Evolutionary conservation across 2,888 invertebrate genomes (phyloP).

Genomic region (Marronus borbonicus): DNA sequence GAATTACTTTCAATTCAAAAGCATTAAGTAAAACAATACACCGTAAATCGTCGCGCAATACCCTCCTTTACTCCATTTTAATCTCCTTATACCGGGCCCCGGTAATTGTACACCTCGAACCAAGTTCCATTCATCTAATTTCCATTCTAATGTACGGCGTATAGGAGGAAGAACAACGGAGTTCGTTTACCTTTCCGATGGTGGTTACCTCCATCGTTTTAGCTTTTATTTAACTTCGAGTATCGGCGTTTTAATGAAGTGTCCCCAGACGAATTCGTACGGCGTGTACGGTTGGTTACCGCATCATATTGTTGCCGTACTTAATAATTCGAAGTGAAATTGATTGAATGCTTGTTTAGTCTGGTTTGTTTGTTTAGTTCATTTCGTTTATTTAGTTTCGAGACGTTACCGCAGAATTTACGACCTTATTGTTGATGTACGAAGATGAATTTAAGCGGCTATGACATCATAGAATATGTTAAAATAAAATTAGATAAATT

Average conservation of each 20-base stretch:
- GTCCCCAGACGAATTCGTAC: background rate
- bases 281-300: background rate
- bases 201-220: background rate
- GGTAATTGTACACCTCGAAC: conserved; percentile 23
- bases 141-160: conserved; percentile 21
- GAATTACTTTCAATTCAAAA: no score
- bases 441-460: no score
- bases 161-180: background rate
- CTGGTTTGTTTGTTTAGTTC: no score
- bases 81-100: conserved; percentile 9
- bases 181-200: background rate
- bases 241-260: background rate
- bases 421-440: no score
- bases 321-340: background rate
- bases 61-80: conserved; percentile 1
- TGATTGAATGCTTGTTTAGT: background rate
- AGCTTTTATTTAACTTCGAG: background rate
- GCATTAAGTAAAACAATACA: background rate
- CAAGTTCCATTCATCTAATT: conserved; percentile 30
- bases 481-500: no score
- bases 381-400: no score
- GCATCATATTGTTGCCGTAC: background rate
- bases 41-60: conserved; percentile 1
- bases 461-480: no score
- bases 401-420: no score